phyloP scores from a whole-genome alignment of 1,140 invertebrate species.

The Ostrea edulis region DNA sequence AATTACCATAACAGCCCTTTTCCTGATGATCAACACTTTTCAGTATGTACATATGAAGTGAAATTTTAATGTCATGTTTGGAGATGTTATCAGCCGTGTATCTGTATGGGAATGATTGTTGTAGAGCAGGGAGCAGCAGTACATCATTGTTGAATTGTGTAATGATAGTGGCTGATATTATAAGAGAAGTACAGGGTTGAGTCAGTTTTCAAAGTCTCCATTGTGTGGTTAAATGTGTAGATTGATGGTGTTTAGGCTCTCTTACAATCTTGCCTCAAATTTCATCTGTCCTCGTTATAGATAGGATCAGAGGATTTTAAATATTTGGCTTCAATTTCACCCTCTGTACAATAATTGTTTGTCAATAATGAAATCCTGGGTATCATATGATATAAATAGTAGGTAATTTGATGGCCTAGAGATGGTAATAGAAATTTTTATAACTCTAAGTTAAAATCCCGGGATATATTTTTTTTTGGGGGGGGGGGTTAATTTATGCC shows the following conservation, averaged over 20 bases:
- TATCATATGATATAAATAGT: constrained; percentile 16
- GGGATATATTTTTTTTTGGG: too few species aligned
- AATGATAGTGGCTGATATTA: not conserved
- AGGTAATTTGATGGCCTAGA: not conserved
- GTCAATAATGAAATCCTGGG: not conserved
- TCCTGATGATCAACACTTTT: too few species aligned
- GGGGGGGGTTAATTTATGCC: not conserved
- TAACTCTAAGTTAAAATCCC: not conserved
- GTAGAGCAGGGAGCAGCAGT: not conserved
- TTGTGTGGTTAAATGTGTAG: not conserved
- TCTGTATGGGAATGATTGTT: not conserved
- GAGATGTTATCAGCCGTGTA: not conserved
- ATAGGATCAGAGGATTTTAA: constrained; percentile 26
- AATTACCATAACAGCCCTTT: too few species aligned
- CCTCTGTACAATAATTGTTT: not conserved
- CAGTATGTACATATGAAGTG: too few species aligned
- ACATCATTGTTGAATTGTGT: not conserved
- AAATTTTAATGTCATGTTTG: not conserved
- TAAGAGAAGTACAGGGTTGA: not conserved
- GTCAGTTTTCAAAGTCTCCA: constrained; percentile 13
- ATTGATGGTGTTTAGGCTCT: not conserved
- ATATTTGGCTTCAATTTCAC: constrained; percentile 12
- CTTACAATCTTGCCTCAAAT: constrained; percentile 2
- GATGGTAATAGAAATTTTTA: not conserved
- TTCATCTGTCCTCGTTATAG: not conserved